Evolutionary conservation across 1,140 invertebrate genomes (phyloP).

Genomic region (Ridgeia piscesae): DNA sequence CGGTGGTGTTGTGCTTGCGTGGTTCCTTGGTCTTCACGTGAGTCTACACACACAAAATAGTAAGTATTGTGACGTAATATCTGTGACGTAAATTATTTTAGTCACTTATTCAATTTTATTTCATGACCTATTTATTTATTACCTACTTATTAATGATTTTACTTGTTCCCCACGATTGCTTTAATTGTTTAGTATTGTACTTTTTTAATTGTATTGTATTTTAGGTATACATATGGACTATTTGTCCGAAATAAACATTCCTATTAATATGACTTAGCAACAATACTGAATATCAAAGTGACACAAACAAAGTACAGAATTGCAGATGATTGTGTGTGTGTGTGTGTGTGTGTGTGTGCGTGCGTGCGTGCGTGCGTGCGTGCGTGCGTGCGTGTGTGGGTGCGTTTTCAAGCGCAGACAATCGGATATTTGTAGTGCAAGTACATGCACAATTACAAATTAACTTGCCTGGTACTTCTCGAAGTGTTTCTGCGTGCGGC

Average conservation of each 20-base stretch:
- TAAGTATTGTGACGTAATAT: not conserved
- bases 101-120: too few species aligned
- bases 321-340: not conserved
- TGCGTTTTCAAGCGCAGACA: not conserved
- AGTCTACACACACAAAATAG: not conserved
- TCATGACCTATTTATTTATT: too few species aligned
- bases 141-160: too few species aligned
- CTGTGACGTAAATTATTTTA: not conserved
- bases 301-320: too few species aligned
- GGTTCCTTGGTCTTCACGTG: not conserved
- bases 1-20: not conserved
- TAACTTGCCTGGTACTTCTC: constrained; percentile 32
- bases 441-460: not conserved
- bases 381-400: not conserved
- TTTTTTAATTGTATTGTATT: too few species aligned
- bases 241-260: too few species aligned
- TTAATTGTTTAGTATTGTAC: too few species aligned
- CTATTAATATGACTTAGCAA: too few species aligned
- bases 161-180: not conserved
- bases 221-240: too few species aligned
- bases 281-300: too few species aligned
- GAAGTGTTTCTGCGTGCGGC: constrained; percentile 47
- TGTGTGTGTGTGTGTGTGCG: not conserved
- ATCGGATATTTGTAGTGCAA: too few species aligned
- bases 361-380: not conserved